Evolutionary conservation across 2,797 vertebrate species (phyloP), one percentile per base, ranked within the genome.

Genomic region (Spea hammondii): DNA sequence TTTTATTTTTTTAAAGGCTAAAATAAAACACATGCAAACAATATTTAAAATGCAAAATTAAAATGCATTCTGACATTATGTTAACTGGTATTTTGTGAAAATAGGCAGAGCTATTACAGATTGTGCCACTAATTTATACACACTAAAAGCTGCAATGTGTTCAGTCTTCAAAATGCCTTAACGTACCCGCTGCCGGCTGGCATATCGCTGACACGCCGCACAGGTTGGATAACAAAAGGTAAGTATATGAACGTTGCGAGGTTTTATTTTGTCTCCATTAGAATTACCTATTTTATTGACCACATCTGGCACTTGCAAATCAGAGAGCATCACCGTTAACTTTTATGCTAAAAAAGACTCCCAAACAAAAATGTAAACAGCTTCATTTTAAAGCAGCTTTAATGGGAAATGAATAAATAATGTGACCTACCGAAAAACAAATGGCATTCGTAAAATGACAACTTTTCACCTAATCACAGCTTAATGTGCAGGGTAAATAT

Each of bases 101-200:
- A 74, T 79, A 69, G 80, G 80, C 75, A 82, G 79, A 49, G 8
- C 54, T 86, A 66, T 84, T 83, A 55, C 6, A 84, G 79, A 80
- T 84, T 83, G 78, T 47, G 70, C 51, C 73, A 79, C 65, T 86
- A 84, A 83, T 86, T 85, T 47, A 45, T 80, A 59, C 70, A 13
- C 77, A 72, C 82, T 79, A 71, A 80, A 72, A 60, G 62, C 74
- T 67, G 32, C 68, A 72, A 71, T 71, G 68, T 66, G 68, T 53
- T 71, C 48, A 55, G 70, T 8, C 48, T 62, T 71, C 67, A 64
- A 55, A 71, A 46, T 48, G 49, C 46, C 53, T 48, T 47, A 53
- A 50, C 17, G 9, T 51, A 14, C 46, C 32, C 53, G 7, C 64
- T 32, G 59, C 8, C 45, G 72, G 69, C 17, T 32, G 9, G 65